Evolutionary conservation across 2,888 invertebrate genomes (phyloP), one percentile per base, ranked within the genome.

Genomic region (Eristalis pertinax): DNA sequence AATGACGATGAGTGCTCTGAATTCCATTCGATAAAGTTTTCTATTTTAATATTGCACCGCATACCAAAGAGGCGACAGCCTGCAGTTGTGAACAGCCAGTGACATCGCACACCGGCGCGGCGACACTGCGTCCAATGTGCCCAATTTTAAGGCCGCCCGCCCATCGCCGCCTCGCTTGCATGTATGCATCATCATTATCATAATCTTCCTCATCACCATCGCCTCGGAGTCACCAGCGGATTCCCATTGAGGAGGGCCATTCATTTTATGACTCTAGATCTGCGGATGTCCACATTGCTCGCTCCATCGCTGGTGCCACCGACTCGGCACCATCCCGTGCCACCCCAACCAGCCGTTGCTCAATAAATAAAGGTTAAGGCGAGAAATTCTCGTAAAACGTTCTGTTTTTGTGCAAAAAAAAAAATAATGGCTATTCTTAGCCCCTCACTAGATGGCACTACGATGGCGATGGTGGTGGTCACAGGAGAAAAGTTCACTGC

Each of bases 11-110:
- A 84, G 80, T 88, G 88, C 81, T 88, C 88, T 88, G 88, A 88
- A 88, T 88, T 88, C 88, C 88, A 84, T 84, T 88, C 73, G 88
- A 79, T 87, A 80, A 87, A 87, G 68, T 87, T 87, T 84, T 87
- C 87, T 87, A 87, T 87, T 87, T 87, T 87, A 87, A 87, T 87
- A 84, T 76, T 84, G 75, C 79, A 80, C 24, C 84, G 84, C 87
- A 87, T 87, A 87, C 87, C 87, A 73, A 29, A 68, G 87, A 73
- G 87, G 84, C 84, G 87, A 87, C 87, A 87, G 79, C 76, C 87
- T 68, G 76, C 70, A 70, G 32, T 32, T 83, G 70, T 43, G 38
- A 63, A 68, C 72, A 68, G 19, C 50, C 50, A 50, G 50, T 19
- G 32, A 69, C 69, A 81, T 69, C 83, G 75, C 65, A 78, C 74